phyloP scores from a whole-genome alignment of 2,113 vertebrate genomes.

The Collichthys lucidus region DNA sequence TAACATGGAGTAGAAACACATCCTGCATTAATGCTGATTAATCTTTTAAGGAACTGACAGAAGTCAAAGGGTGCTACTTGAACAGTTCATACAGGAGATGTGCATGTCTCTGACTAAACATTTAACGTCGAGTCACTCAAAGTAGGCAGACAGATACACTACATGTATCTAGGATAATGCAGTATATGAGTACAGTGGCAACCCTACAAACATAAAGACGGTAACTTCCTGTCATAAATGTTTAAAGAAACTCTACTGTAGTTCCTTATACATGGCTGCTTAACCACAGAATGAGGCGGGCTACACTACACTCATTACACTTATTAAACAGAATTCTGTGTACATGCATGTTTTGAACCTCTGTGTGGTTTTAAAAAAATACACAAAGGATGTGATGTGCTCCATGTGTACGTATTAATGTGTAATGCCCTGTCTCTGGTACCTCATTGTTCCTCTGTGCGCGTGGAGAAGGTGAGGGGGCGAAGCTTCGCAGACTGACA shows the following conservation, averaged over 20 bases:
- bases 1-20: slow-evolving; percentile 38
- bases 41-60: slow-evolving; percentile 29
- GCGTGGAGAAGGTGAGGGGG: slow-evolving; percentile 77
- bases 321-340: too few relatives aligned
- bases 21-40: slow-evolving; percentile 40
- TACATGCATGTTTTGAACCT: too few relatives aligned
- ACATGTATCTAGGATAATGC: too few relatives aligned
- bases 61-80: slow-evolving; percentile 26
- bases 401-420: background rate
- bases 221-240: background rate
- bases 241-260: background rate
- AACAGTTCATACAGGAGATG: background rate
- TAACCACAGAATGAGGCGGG: background rate
- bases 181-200: too few relatives aligned
- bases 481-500: slow-evolving; percentile 68
- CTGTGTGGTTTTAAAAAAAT: too few relatives aligned
- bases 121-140: background rate
- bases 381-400: background rate
- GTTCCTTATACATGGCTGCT: background rate
- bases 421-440: background rate
- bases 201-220: too few relatives aligned
- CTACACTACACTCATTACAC: too few relatives aligned
- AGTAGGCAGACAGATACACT: background rate
- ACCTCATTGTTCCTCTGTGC: slow-evolving; percentile 77
- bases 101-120: background rate